Conservation (phyloP, 2,797 vertebrate genomes). For the Notoglanidium macrostoma region DNA sequence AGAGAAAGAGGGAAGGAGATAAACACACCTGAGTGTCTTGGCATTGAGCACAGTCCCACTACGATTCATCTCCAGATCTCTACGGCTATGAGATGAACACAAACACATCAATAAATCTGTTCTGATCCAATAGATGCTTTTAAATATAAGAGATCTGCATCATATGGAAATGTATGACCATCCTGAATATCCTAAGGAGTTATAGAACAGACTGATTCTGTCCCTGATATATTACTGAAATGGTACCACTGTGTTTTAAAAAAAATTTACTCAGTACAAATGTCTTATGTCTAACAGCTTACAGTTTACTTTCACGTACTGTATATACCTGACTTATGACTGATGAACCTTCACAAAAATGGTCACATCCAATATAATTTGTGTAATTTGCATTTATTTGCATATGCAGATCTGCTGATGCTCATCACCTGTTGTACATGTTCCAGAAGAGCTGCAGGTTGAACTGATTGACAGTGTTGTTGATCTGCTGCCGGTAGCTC, state of each 20-base stretch:
- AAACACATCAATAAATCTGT: constrained; percentile 1
- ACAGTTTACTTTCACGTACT: background rate
- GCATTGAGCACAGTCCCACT: constrained; percentile 87
- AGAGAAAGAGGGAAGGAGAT: background rate
- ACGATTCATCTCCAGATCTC: constrained; percentile 95
- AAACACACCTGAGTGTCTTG: constrained; percentile 88
- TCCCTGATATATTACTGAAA: background rate
- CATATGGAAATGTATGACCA: background rate
- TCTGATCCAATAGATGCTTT: background rate
- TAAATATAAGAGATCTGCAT: too few relatives aligned
- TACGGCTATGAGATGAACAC: constrained; percentile 75
- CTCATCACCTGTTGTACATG: constrained; percentile 92
- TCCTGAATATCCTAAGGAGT: background rate
- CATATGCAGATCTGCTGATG: background rate
- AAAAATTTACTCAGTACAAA: background rate
- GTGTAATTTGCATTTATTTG: background rate
- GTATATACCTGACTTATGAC: background rate
- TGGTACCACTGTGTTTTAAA: too few relatives aligned
- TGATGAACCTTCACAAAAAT: background rate
- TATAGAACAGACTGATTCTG: background rate
- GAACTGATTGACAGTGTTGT: constrained; percentile 89
- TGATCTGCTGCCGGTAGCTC: constrained; percentile 93
- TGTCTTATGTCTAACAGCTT: background rate
- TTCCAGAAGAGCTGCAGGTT: constrained; percentile 99
- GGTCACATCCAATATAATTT: background rate